Conservation (phyloP, 2,113 vertebrate genomes). For the Apeltes quadracus region DNA sequence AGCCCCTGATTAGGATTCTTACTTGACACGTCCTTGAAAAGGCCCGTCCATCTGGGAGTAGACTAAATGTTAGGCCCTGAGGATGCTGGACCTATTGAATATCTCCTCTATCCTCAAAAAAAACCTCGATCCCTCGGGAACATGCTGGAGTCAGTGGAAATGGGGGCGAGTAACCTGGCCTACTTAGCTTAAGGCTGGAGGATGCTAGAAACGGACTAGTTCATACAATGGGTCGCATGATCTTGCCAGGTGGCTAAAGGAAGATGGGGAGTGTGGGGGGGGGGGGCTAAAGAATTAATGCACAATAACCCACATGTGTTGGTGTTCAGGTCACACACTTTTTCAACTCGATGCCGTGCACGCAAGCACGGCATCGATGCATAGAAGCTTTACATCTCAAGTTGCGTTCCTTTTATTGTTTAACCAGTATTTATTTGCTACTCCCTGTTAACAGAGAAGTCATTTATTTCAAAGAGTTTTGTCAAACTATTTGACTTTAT, state of each 20-base stretch:
- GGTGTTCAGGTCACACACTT: background rate
- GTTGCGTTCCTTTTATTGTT: too few relatives aligned
- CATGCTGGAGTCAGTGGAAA: background rate
- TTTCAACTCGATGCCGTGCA: too few relatives aligned
- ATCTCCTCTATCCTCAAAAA: slow-evolving; percentile 1
- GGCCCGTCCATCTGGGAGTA: background rate
- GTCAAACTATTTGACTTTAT: slow-evolving; percentile 21
- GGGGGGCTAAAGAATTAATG: too few relatives aligned
- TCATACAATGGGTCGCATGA: too few relatives aligned
- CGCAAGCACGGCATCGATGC: too few relatives aligned
- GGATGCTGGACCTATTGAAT: slow-evolving; percentile 1
- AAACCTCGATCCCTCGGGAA: background rate
- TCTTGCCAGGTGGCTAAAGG: background rate
- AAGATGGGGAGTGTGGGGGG: background rate
- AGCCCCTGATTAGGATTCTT: slow-evolving; percentile 4
- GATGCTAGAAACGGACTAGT: background rate
- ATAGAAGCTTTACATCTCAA: too few relatives aligned
- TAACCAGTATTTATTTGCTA: background rate
- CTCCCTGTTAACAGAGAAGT: background rate
- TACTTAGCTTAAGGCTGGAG: background rate
- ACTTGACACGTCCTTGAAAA: background rate
- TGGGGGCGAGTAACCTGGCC: background rate
- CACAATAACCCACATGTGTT: background rate
- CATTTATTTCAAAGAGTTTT: slow-evolving; percentile 13
- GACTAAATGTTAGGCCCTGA: slow-evolving; percentile 1